A percentile compares a stretch with the other conserved stretches of the same genome.
Evolutionary conservation across 2,797 vertebrate genomes (phyloP).

Genomic region (Taeniopygia guttata): DNA sequence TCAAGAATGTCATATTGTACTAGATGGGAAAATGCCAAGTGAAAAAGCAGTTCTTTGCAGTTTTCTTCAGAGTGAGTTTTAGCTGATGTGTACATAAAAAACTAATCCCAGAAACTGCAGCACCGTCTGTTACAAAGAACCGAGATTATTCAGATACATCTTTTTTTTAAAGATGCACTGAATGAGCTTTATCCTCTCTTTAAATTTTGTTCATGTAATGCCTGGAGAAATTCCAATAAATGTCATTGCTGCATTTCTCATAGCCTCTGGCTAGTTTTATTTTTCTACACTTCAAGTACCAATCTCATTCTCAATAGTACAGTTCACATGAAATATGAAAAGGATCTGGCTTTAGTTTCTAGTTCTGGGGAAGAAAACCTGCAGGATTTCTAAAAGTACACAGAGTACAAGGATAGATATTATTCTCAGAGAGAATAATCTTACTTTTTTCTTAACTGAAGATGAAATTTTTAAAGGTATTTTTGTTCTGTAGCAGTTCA

Average conservation of each 20-base stretch:
- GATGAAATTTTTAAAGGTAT: not conserved
- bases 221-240: slow-evolving; percentile 77
- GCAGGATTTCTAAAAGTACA: not conserved
- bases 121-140: slow-evolving; percentile 22
- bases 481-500: not conserved
- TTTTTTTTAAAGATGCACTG: slow-evolving; percentile 9
- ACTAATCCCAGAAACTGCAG: slow-evolving; percentile 20
- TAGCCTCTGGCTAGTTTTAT: slow-evolving; percentile 19
- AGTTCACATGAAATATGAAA: not conserved
- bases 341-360: not conserved
- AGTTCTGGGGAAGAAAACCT: not conserved
- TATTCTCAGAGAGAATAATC: not conserved
- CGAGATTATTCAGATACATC: slow-evolving; percentile 21
- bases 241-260: slow-evolving; percentile 64
- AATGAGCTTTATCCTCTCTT: slow-evolving; percentile 47
- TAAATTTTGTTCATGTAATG: slow-evolving; percentile 57
- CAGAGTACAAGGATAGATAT: not conserved
- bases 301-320: not conserved
- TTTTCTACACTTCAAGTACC: not conserved
- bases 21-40: not conserved
- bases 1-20: not conserved
- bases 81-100: slow-evolving; percentile 11
- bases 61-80: slow-evolving; percentile 44
- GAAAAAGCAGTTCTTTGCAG: slow-evolving; percentile 1
- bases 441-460: not conserved